Evolutionary conservation across 2,888 invertebrate genomes (phyloP).

Genomic region (Morinoia aosen): DNA sequence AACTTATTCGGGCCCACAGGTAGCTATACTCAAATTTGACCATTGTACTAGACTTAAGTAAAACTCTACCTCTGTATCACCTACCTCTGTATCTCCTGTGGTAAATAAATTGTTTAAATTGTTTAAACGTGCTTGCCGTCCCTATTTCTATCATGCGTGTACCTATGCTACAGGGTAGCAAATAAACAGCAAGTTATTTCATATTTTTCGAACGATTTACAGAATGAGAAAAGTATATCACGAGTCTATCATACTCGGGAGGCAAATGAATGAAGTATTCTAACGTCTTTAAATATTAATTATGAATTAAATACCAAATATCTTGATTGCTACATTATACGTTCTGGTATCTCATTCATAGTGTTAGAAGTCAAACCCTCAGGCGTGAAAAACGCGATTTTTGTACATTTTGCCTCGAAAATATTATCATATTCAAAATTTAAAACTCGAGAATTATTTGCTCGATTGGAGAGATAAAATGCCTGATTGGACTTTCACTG

Average conservation of each 20-base stretch:
- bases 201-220: neutral
- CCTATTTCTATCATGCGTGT: neutral
- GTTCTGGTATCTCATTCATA: neutral
- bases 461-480: too few species aligned
- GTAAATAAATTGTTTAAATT: too few species aligned
- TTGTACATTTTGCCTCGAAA: too few species aligned
- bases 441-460: too few species aligned
- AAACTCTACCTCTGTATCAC: too few species aligned
- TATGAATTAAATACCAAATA: neutral
- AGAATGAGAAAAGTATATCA: neutral
- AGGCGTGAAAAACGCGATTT: neutral
- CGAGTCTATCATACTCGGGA: neutral
- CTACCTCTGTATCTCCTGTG: too few species aligned
- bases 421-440: too few species aligned
- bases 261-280: neutral
- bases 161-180: neutral
- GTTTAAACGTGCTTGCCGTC: too few species aligned
- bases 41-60: too few species aligned
- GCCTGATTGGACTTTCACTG: too few species aligned
- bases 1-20: too few species aligned
- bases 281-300: neutral
- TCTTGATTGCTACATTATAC: neutral
- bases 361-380: neutral
- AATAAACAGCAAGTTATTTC: neutral
- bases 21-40: too few species aligned